Conservation (phyloP, 1,140 invertebrate genomes). For the Hycleus cichorii region DNA sequence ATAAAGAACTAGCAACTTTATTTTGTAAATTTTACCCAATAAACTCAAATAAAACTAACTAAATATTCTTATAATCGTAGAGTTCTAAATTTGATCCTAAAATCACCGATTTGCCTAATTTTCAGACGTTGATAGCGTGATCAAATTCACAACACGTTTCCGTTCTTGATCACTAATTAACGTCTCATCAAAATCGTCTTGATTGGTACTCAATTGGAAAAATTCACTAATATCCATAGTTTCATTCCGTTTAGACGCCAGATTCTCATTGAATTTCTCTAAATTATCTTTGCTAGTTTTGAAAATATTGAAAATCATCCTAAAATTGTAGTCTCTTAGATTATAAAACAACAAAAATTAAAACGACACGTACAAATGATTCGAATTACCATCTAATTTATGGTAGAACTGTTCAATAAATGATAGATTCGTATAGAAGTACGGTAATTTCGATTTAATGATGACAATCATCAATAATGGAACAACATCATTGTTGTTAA, state of each 20-base stretch:
- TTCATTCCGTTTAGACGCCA: conserved; percentile 1
- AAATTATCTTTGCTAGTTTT: conserved; percentile 13
- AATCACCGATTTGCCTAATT: background rate
- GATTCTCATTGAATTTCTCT: conserved; percentile 3
- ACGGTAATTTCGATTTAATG: conserved; percentile 29
- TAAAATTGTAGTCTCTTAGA: conserved; percentile 3
- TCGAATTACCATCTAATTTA: conserved; percentile 15
- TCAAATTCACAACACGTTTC: conserved; percentile 8
- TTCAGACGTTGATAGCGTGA: conserved; percentile 15
- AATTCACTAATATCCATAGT: conserved; percentile 17
- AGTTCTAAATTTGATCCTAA: no score
- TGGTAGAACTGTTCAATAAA: conserved; percentile 29
- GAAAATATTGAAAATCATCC: conserved; percentile 13
- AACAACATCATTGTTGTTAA: conserved; percentile 31
- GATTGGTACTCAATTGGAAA: conserved; percentile 1
- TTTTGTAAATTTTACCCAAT: no score
- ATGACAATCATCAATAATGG: conserved; percentile 29
- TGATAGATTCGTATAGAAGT: conserved; percentile 30
- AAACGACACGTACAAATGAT: conserved; percentile 15
- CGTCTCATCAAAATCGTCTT: conserved; percentile 2
- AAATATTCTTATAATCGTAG: no score
- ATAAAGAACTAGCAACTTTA: no score
- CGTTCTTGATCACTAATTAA: conserved; percentile 11
- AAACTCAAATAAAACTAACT: no score
- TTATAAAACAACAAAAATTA: background rate